Evolutionary conservation across 2,888 invertebrate genomes (phyloP), one percentile per base, ranked within the genome.

Genomic region (Germaria angustata): DNA sequence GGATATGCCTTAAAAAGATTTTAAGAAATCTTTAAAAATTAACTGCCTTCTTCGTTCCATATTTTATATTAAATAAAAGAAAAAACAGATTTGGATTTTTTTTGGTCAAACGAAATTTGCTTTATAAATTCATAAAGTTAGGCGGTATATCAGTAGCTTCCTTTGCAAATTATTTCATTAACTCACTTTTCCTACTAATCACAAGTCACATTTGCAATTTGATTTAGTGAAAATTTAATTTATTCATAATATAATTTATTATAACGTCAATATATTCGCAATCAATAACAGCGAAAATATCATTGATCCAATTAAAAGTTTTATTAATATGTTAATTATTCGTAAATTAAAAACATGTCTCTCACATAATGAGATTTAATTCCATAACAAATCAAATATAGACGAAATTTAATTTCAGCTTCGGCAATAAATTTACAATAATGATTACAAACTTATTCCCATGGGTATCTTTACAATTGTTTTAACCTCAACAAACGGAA

Each of bases 291-390:
- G 32, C 17, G 41, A 0, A 13, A 49, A 49, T 53, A 59, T 36
- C 55, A 77, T 69, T 57, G 55, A 71, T 61, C 68, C 46, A 75
- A 75, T 80, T 51, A 61, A 63, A 75, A 51, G 46, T 11, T 32
- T 39, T 55, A 80, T 80, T 80, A 75, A 80, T 80, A 80, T 75
- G 68, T 46, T 80, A 80, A 80, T 80, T 73, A 80, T 46, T 13
- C 36, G 34, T 22, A 51, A 28, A 68, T 66, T 73, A 79, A 53
- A 57, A 53, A 73, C 55, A 44, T 51, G 59, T 51, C 57, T 28
- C 41, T 13, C 13, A 4, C 59, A 61, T 61, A 61, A 59, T 65
- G n/a, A 44, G 11, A 59, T 51, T 36, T 17, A 32, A 59, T 22
- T 49, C 28, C 24, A n/a, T 39, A 53, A 15, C 13, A 59, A 39